phyloP scores from a whole-genome alignment of 2,113 vertebrate genomes.

The Rhabdornis inornatus region DNA sequence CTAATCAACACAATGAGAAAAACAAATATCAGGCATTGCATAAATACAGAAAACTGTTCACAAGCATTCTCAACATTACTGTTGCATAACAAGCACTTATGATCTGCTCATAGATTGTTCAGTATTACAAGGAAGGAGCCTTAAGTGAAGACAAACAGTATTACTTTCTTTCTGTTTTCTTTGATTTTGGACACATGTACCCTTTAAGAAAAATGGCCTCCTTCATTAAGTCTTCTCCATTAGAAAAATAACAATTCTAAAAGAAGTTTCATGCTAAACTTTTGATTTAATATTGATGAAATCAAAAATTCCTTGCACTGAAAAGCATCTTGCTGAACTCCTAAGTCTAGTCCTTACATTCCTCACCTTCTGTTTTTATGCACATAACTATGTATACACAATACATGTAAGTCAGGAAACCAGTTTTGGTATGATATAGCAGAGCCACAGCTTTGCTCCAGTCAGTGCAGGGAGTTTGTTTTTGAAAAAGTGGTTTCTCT shows the following conservation, averaged over 20 bases:
- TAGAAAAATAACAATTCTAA: not conserved
- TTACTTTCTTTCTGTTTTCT: not conserved
- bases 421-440: not conserved
- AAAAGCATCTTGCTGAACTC: not conserved
- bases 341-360: not conserved
- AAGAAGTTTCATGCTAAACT: not conserved
- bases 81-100: not conserved
- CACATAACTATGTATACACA: not conserved
- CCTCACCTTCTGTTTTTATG: not conserved
- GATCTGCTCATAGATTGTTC: not conserved
- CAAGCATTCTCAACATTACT: not conserved
- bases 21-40: conserved; percentile 47
- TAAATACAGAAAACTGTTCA: conserved; percentile 51
- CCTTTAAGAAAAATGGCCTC: not conserved
- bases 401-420: fast-evolving
- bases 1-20: conserved; percentile 55
- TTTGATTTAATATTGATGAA: not conserved
- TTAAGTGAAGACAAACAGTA: not conserved
- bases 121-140: not conserved
- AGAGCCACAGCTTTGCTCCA: not conserved
- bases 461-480: not conserved
- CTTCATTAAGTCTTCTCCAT: not conserved
- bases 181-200: not conserved
- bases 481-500: not conserved
- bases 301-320: not conserved